Evolutionary conservation across 1,140 invertebrate genomes (phyloP).

Genomic region (Zaprionus tsacasi): DNA sequence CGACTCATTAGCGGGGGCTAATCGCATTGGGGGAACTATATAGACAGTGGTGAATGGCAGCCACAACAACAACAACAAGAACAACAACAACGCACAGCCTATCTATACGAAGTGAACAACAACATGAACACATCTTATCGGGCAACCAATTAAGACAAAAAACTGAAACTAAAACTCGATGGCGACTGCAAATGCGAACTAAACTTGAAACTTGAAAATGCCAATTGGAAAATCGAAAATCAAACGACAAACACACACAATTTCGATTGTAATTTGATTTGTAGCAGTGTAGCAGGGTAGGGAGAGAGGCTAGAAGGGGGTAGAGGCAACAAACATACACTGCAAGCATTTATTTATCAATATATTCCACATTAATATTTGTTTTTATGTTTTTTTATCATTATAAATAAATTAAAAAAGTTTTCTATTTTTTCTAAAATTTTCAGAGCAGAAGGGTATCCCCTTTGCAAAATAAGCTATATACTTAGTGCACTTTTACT

Average conservation of each 20-base stretch:
- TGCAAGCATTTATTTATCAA: background rate
- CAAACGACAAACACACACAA: conserved; percentile 33
- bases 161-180: conserved; percentile 44
- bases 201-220: conserved; percentile 65
- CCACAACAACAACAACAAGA: conserved; percentile 33
- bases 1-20: conserved; percentile 49
- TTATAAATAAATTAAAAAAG: too few relatives aligned
- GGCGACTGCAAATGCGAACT: conserved; percentile 39
- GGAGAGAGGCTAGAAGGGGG: background rate
- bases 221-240: conserved; percentile 60
- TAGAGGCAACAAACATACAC: background rate
- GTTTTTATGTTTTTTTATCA: too few relatives aligned
- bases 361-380: too few relatives aligned
- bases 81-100: conserved; percentile 41
- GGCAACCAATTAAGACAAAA: conserved; percentile 78
- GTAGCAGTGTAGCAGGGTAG: background rate
- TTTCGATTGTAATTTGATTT: conserved; percentile 73
- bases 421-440: too few relatives aligned
- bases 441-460: too few relatives aligned
- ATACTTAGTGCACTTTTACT: too few relatives aligned
- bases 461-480: too few relatives aligned
- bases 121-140: conserved; percentile 79
- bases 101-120: conserved; percentile 35
- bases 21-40: conserved; percentile 27
- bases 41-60: conserved; percentile 31